Base-by-base conservation (phyloP, 2,797 vertebrate species). In the Triplophysa bombifrons region DNA sequence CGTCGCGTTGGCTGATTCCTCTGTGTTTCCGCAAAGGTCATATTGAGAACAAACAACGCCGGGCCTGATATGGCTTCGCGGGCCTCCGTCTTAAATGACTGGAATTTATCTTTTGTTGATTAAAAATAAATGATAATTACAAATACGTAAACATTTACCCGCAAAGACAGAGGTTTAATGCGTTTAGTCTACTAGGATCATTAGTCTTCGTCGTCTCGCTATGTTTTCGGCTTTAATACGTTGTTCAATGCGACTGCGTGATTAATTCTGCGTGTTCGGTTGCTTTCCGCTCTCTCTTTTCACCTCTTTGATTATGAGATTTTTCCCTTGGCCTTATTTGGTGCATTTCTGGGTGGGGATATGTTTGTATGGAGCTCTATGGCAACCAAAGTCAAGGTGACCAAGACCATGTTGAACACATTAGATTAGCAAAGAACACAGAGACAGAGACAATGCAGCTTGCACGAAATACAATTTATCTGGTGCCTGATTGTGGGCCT, bases 321-420 rank as follows among this genome's bases (percentile, higher is more conserved):
- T 92, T 78, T 82, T 81, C 82, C 72, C 88, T 88, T 88, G 89
- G 90, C 93, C 93, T 94, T 94, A 94, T 94, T 94, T 93, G 92
- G 94, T 91, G 88, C 90, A 93, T 93, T 94, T 93, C 92, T 93
- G 93, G 93, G 93, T 92, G 93, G 92, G 91, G 92, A 94, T 93
- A 78, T 94, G 94, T 94, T 94, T 94, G 93, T 93, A 90, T 93
- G 86, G 87, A 90, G 92, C 89, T 34, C 93, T 91, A 94, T 94
- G 91, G 93, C 92, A 94, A 95, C 94, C 91, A 93, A 94, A 94
- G 93, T 94, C 94, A 95, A 94, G 93, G 93, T 94, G 94, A 95
- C 93, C 93, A 95, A 92, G 93, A 93, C 91, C 92, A 92, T 91
- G 91, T 92, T 92, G 91, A 92, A 92, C 92, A 93, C 91, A 93